These are phyloP conservation scores for Coccyzus lansbergi DNA, from an alignment of 2,797 vertebrate species.

Conservation along the genomic window DNA sequence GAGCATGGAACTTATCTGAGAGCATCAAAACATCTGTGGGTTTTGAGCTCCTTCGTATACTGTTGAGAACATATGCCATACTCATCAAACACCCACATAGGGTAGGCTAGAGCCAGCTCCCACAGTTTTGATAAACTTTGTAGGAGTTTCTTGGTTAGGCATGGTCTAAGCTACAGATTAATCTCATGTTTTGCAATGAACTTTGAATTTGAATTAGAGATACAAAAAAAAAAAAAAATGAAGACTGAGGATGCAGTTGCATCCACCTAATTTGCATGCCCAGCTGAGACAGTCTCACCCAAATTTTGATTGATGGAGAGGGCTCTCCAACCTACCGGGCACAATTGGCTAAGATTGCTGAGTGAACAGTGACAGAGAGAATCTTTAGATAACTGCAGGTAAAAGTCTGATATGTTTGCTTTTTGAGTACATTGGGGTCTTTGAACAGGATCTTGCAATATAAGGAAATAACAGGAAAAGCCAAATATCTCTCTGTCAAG, in stretches of 20 bases:
- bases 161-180: not conserved
- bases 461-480: not conserved
- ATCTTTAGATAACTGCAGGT: not conserved
- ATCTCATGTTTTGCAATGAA: not conserved
- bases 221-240: not conserved
- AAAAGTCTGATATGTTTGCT: not conserved
- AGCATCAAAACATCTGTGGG: constrained; percentile 37
- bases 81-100: not conserved
- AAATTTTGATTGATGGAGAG: not conserved
- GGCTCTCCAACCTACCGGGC: not conserved
- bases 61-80: not conserved
- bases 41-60: not conserved
- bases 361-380: not conserved
- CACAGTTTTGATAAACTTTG: not conserved
- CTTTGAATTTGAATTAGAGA: not conserved
- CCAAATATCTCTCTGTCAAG: not conserved
- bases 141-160: not conserved
- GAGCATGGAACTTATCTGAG: constrained; percentile 3
- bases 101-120: not conserved
- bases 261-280: not conserved
- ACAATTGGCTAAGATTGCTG: not conserved
- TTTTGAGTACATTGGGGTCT: not conserved
- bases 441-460: not conserved
- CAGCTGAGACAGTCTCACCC: not conserved
- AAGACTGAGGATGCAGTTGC: not conserved